Evolutionary conservation across 2,888 invertebrate species (phyloP).

Genomic region (Apamea crenata): DNA sequence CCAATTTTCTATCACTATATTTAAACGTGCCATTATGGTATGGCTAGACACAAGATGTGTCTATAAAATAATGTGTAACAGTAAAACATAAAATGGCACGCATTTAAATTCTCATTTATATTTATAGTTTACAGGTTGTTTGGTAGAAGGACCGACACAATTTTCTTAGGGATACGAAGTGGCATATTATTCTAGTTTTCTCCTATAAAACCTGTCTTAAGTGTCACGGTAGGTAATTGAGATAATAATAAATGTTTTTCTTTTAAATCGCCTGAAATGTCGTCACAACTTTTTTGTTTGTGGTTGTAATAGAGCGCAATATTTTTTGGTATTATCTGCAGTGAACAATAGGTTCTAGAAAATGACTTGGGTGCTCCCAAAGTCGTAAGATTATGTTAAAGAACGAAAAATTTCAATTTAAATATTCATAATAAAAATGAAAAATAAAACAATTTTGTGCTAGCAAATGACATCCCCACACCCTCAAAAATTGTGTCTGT

Average conservation of each 20-base stretch:
- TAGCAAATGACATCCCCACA: too few relatives aligned
- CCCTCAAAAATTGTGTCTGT: too few relatives aligned
- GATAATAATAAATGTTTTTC: neutral
- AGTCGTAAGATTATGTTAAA: too few relatives aligned
- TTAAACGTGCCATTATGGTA: neutral
- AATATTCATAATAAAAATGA: too few relatives aligned
- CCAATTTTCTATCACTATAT: conserved; percentile 20
- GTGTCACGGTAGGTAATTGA: neutral
- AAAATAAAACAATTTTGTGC: neutral
- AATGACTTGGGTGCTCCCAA: too few relatives aligned
- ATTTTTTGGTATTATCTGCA: neutral
- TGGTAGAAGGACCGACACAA: neutral
- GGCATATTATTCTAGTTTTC: neutral
- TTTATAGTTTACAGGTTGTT: neutral
- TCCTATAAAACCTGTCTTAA: neutral
- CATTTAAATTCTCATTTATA: neutral
- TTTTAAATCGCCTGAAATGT: neutral
- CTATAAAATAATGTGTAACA: neutral
- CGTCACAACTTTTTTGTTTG: neutral
- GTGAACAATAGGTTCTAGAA: neutral
- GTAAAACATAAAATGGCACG: neutral
- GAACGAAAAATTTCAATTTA: too few relatives aligned
- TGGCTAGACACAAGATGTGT: neutral
- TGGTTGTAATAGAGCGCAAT: neutral
- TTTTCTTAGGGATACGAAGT: neutral